Conservation (phyloP, 1,140 invertebrate species). For the Lithobius niger region DNA sequence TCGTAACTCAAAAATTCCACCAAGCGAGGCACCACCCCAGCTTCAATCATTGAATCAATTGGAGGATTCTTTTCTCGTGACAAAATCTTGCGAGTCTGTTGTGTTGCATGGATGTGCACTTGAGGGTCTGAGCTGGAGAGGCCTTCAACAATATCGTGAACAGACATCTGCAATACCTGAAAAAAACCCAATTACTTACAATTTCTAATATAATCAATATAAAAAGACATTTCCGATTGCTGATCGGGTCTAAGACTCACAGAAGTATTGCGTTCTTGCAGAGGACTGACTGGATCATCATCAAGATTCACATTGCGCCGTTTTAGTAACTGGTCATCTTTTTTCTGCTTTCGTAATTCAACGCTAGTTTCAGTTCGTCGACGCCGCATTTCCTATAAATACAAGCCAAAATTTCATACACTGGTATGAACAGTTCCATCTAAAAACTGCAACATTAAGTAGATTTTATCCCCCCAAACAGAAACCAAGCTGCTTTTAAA, state of each 20-base stretch:
- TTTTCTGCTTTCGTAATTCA: slow-evolving; percentile 78
- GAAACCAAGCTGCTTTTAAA: too few species aligned
- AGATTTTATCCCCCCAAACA: too few species aligned
- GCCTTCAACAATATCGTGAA: slow-evolving; percentile 29
- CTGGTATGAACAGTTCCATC: too few species aligned
- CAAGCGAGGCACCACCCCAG: slow-evolving; percentile 73
- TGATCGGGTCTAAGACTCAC: slow-evolving; percentile 2
- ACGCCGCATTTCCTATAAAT: slow-evolving; percentile 61
- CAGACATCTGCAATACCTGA: slow-evolving; percentile 12
- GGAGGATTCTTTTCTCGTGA: slow-evolving; percentile 87
- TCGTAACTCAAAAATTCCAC: slow-evolving; percentile 56
- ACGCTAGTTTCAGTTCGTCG: slow-evolving; percentile 74
- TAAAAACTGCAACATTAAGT: too few species aligned
- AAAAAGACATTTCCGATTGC: slow-evolving; percentile 8
- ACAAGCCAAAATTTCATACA: not conserved
- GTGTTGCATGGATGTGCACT: slow-evolving; percentile 49
- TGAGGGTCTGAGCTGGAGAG: slow-evolving; percentile 47
- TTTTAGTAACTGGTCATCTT: slow-evolving; percentile 93
- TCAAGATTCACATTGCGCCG: slow-evolving; percentile 61
- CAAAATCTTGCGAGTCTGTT: slow-evolving; percentile 72
- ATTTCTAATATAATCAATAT: slow-evolving; percentile 15
- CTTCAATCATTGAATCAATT: slow-evolving; percentile 73
- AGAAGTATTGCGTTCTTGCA: slow-evolving; percentile 37
- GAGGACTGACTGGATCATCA: slow-evolving; percentile 38
- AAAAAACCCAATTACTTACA: slow-evolving; percentile 10